A percentile compares a stretch with the other conserved stretches of the same genome.
Evolutionary conservation across 2,113 vertebrate species (phyloP).

Genomic region (Muntiacus muntjak): DNA sequence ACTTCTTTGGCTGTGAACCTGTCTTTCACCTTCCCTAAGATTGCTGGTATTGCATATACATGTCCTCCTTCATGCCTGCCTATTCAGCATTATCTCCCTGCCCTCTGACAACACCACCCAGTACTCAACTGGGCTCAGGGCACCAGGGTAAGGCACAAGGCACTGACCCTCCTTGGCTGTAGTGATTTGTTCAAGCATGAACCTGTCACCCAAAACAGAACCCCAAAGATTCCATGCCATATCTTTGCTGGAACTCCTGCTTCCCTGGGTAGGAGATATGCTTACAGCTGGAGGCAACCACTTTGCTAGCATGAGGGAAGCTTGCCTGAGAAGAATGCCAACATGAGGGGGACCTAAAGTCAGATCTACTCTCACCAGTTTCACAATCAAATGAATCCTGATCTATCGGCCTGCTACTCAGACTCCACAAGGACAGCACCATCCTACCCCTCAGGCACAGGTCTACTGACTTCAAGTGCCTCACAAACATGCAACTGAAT

Average conservation of each 20-base stretch:
- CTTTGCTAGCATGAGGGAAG: neutral
- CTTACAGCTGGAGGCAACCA: neutral
- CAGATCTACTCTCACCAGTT: neutral
- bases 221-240: neutral
- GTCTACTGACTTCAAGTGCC: rapidly evolving
- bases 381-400: neutral
- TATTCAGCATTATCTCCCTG: neutral
- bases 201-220: neutral
- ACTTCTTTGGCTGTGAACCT: neutral
- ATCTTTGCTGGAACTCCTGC: neutral
- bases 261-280: neutral
- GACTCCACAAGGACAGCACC: neutral
- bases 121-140: neutral
- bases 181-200: neutral
- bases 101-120: neutral
- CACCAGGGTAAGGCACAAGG: neutral
- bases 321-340: neutral
- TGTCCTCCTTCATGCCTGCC: neutral
- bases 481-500: neutral
- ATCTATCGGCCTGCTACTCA: rapidly evolving
- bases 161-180: no score
- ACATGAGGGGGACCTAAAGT: neutral
- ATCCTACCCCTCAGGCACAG: neutral
- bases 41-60: rapidly evolving
- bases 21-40: neutral